phyloP scores from a whole-genome alignment of 1,140 invertebrate genomes.

The Drosophila rhopaloa region DNA sequence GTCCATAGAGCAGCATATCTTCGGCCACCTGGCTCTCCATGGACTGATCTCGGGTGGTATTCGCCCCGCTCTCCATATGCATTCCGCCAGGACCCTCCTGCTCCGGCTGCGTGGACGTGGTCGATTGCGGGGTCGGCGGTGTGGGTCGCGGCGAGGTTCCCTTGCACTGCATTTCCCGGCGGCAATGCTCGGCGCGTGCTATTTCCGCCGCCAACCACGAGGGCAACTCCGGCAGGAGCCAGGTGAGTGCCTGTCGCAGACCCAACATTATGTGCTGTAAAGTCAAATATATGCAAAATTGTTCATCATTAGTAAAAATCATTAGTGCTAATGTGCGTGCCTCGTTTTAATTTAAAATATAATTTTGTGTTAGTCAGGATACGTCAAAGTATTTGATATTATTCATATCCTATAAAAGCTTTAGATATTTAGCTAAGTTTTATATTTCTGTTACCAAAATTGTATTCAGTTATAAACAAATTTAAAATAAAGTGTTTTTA shows the following conservation, averaged over 20 bases:
- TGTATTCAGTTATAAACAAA: too few species aligned
- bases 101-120: conserved; percentile 80
- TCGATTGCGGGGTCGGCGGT: conserved; percentile 82
- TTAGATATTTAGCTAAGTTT: too few species aligned
- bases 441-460: too few species aligned
- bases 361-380: too few species aligned
- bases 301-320: too few species aligned
- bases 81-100: conserved; percentile 48
- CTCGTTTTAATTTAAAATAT: too few species aligned
- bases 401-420: too few species aligned
- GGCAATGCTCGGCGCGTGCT: conserved; percentile 93
- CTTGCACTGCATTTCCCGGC: conserved; percentile 88
- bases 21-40: conserved; percentile 80
- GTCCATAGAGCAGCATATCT: conserved; percentile 70
- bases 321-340: too few species aligned
- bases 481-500: too few species aligned
- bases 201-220: conserved; percentile 95
- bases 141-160: conserved; percentile 82
- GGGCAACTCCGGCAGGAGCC: conserved; percentile 96
- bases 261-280: conserved; percentile 93
- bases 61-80: conserved; percentile 43
- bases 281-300: neutral
- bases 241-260: conserved; percentile 89
- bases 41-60: conserved; percentile 74
- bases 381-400: too few species aligned